Evolutionary conservation across 1,140 invertebrate species (phyloP), one percentile per base, ranked within the genome.

Genomic region (Campoletis sonorensis): DNA sequence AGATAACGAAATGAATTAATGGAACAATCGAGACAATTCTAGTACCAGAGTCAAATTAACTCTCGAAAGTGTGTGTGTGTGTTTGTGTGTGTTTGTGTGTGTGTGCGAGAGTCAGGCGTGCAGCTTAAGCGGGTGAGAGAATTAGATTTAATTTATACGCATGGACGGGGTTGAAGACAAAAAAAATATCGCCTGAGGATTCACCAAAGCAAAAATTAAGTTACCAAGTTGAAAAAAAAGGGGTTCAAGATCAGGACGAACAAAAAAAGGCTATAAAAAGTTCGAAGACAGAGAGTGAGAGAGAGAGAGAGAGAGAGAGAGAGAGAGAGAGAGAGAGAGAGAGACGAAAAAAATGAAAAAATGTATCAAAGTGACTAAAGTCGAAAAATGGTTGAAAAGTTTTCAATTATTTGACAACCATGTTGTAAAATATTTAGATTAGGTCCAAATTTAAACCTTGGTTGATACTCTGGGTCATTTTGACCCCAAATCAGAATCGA

Each of bases 1-100:
- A 70, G 67, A 70, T 70, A 70, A 70, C 67, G 67, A 70, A 70
- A 70, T 70, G 26, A 70, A 70, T 70, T 70, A 70, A 70, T 70
- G 67, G 26, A 70, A 70, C 67, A 70, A 70, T 70, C 30, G 67
- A 13, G 67, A 70, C 67, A 70, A 70, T 70, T 70, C 67, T 64
- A 64, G 61, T 64, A 64, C 21, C 23, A 27, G 67, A 70, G 67
- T 30, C 26, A 27, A 70, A 70, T 70, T 70, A 70, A 27, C 67
- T 70, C 67, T 33, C 67, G 67, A 33, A 33, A 70, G 67, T 45
- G 16, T n/a, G 54, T 8, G 54, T 13, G 18, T 13, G 54, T 13
- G 54, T n/a, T 4, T 7, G 30, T 7, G 30, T 7, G 30, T 1
- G 54, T n/a, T n/a, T n/a, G 18, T n/a, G 54, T n/a, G 16, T n/a